A percentile compares a stretch with the other conserved stretches of the same genome.
phyloP scores from a whole-genome alignment of 2,888 invertebrate genomes.

The Xestobium rufovillosum region DNA sequence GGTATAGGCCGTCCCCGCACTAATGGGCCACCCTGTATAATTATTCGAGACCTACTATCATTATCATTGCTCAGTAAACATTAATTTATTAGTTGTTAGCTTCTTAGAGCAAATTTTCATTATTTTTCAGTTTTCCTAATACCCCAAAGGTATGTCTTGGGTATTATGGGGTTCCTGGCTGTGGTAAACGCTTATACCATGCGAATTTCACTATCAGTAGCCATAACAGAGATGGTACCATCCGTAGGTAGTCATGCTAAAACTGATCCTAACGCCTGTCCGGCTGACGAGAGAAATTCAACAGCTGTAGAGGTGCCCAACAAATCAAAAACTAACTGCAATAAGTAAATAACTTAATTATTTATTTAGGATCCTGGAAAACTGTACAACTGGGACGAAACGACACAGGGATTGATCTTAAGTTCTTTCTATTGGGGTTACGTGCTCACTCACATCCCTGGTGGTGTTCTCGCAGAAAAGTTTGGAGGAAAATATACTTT shows the following conservation, averaged over 20 bases:
- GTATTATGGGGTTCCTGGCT: constrained; percentile 46
- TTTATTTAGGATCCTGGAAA: too few relatives aligned
- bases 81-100: too few relatives aligned
- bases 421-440: constrained; percentile 83
- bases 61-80: too few relatives aligned
- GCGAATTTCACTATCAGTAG: constrained; percentile 42
- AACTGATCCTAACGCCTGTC: constrained; percentile 47
- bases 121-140: constrained; percentile 41
- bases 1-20: too few relatives aligned
- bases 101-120: too few relatives aligned
- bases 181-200: constrained; percentile 45
- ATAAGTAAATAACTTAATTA: too few relatives aligned
- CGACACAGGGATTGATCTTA: constrained; percentile 66
- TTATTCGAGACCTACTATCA: too few relatives aligned
- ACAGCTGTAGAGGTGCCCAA: too few relatives aligned
- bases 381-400: constrained; percentile 55
- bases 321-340: too few relatives aligned
- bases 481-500: constrained; percentile 81
- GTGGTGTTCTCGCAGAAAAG: constrained; percentile 69
- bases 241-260: constrained; percentile 31
- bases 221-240: constrained; percentile 44
- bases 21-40: too few relatives aligned
- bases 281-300: constrained; percentile 32
- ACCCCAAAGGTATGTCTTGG: constrained; percentile 63
- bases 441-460: constrained; percentile 74